A percentile compares a stretch with the other conserved stretches of the same genome.
Conservation (phyloP, 2,888 invertebrate species). For the Amphiduros pacificus region DNA sequence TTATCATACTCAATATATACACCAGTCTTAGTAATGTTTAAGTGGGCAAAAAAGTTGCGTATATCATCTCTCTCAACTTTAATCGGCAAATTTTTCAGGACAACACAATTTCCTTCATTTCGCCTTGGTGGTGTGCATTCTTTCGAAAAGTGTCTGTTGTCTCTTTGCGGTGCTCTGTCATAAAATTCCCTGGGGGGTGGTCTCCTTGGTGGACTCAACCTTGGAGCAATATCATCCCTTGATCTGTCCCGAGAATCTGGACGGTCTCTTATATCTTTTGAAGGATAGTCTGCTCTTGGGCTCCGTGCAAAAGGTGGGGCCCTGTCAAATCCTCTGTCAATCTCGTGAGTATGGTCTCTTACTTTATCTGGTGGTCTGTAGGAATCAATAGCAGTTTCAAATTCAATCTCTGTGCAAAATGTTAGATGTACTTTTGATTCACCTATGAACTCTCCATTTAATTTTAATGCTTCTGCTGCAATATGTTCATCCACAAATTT, state of each 20-base stretch:
- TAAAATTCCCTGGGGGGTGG: no score
- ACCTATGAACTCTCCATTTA: slow-evolving; percentile 69
- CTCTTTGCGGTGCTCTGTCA: no score
- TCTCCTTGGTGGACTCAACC: no score
- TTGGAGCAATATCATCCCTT: no score
- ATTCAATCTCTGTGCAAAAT: slow-evolving; percentile 72
- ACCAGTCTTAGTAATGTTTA: no score
- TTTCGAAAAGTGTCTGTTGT: no score
- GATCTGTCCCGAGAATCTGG: background rate
- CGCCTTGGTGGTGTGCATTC: background rate
- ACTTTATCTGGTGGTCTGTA: slow-evolving; percentile 12
- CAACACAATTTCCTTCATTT: slow-evolving; percentile 18
- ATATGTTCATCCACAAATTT: slow-evolving; percentile 74
- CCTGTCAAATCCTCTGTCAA: no score
- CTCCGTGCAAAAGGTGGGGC: no score
- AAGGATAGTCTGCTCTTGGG: no score
- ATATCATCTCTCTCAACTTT: slow-evolving; percentile 65
- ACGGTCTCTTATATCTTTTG: no score
- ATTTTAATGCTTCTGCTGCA: slow-evolving; percentile 72
- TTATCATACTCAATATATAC: slow-evolving; percentile 24
- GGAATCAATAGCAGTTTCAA: slow-evolving; percentile 74
- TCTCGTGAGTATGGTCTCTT: background rate
- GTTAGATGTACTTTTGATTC: slow-evolving; percentile 71
- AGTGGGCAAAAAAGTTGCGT: no score
- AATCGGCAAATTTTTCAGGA: slow-evolving; percentile 26